Base-by-base conservation (phyloP, 30 jellyfish, hydroid and myxozoan genomes). In the Pseudorhiza aurosa region DNA sequence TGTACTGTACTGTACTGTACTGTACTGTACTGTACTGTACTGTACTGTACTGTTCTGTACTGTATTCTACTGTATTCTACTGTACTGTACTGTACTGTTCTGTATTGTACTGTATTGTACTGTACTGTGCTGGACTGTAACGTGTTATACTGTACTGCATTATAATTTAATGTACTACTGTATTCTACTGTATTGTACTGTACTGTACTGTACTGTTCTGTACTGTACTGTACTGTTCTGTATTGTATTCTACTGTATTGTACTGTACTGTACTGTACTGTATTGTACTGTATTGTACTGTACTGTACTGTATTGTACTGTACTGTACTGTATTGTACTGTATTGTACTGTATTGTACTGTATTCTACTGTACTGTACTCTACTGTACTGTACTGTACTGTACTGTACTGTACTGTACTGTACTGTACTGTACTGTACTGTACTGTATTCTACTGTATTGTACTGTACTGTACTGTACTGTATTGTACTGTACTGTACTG, bases 151-250 rank as follows among this genome's bases (percentile, higher is more conserved):
- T n/a, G n/a, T n/a, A n/a, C n/a, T n/a, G n/a, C n/a, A n/a, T n/a
- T n/a, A n/a, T n/a, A n/a, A n/a, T n/a, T n/a, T n/a, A n/a, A n/a
- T n/a, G n/a, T n/a, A n/a, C n/a, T n/a, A n/a, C n/a, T n/a, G n/a
- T n/a, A n/a, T n/a, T n/a, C n/a, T n/a, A n/a, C n/a, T n/a, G n/a
- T n/a, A n/a, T n/a, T n/a, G n/a, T n/a, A n/a, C n/a, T n/a, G n/a
- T n/a, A n/a, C n/a, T 62, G 62, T 18, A 62, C 60, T 18, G 60
- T 29, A 62, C 60, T 62, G 60, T 62, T 6, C 60, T 18, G 77
- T 18, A 68, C 75, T 68, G 75, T 68, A 18, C 74, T 30, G 82
- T 33, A 18, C 32, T 68, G 82, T n/a, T n/a, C n/a, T n/a, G n/a
- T n/a, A n/a, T n/a, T n/a, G n/a, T n/a, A n/a, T n/a, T n/a, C n/a